These are phyloP conservation scores for Nebria ingens DNA, from an alignment of 1,140 invertebrate genomes.

Conservation along the genomic window DNA sequence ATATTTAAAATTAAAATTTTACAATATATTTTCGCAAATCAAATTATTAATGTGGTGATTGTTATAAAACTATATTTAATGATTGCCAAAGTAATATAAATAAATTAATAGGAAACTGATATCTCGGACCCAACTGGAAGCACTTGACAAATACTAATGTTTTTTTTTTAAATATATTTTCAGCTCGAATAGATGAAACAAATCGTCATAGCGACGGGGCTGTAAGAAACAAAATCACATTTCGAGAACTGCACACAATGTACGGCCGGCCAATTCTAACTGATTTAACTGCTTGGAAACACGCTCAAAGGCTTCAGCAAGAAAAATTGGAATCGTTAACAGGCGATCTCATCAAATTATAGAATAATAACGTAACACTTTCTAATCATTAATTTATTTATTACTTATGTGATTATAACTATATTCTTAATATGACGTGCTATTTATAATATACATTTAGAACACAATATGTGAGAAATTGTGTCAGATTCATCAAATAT, in stretches of 20 bases:
- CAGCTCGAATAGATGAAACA: constrained; percentile 24
- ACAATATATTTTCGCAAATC: no score
- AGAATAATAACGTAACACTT: no score
- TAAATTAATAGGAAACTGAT: background rate
- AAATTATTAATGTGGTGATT: no score
- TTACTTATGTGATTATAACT: no score
- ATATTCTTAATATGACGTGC: no score
- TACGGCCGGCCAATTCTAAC: constrained; percentile 56
- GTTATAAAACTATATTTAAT: no score
- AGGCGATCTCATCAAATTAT: constrained; percentile 7
- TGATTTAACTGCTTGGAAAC: constrained; percentile 57
- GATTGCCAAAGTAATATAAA: no score
- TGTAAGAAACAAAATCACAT: constrained; percentile 46
- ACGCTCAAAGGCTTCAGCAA: constrained; percentile 27
- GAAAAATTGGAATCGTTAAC: constrained; percentile 16
- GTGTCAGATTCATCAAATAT: no score
- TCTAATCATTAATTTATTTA: background rate
- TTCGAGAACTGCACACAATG: constrained; percentile 57
- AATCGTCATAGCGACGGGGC: constrained; percentile 10
- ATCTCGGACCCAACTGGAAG: background rate
- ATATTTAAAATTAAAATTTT: no score
- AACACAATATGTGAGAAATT: no score
- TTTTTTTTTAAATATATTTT: constrained; percentile 9
- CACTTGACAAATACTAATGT: background rate
- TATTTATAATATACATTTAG: no score